Evolutionary conservation across 2,797 vertebrate species (phyloP).

Genomic region (Poecilia wingei): DNA sequence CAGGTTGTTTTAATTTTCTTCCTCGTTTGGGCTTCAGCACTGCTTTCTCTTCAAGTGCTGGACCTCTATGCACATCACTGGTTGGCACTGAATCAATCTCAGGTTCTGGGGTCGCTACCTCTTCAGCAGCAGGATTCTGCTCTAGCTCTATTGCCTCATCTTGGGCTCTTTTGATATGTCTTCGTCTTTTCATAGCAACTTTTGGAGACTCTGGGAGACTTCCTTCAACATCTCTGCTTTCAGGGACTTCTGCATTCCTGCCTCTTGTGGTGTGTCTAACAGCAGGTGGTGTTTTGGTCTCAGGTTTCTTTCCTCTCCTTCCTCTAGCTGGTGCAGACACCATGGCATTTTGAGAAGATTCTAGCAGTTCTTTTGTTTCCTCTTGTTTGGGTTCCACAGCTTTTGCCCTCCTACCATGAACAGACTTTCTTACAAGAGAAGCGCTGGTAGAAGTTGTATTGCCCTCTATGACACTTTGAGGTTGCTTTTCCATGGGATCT

Average conservation of each 20-base stretch:
- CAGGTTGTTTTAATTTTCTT: constrained; percentile 38
- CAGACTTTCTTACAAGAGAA: constrained; percentile 24
- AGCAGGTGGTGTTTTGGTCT: constrained; percentile 39
- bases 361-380: constrained; percentile 15
- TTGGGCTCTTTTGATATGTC: constrained; percentile 34
- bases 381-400: not conserved
- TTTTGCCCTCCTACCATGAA: constrained; percentile 42
- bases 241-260: constrained; percentile 28
- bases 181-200: constrained; percentile 37
- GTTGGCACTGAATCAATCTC: not conserved
- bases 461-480: not conserved
- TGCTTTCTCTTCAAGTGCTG: constrained; percentile 12
- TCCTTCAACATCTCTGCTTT: constrained; percentile 17
- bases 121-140: constrained; percentile 4
- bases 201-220: constrained; percentile 9
- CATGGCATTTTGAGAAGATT: constrained; percentile 20
- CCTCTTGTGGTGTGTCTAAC: constrained; percentile 53
- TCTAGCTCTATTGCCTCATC: constrained; percentile 13
- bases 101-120: constrained; percentile 17
- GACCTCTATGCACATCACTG: constrained; percentile 3
- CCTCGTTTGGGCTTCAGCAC: constrained; percentile 46
- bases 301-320: constrained; percentile 61
- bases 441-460: not conserved
- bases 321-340: constrained; percentile 48
- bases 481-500: not conserved